Conservation (phyloP, 2,113 vertebrate genomes). For the Bufo bufo region DNA sequence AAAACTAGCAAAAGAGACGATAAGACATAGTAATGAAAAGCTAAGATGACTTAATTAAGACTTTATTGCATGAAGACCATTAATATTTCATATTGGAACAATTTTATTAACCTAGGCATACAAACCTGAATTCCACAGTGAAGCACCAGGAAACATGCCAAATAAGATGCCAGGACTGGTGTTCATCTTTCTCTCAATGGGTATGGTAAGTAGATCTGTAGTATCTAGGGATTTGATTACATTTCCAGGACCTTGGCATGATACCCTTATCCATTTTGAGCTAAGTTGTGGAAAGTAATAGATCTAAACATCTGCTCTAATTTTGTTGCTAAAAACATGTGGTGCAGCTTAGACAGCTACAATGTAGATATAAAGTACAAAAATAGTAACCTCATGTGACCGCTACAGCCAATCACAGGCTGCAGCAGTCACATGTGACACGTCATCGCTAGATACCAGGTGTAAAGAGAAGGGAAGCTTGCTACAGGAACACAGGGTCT, state of each 20-base stretch:
- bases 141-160: background rate
- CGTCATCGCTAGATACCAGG: no score
- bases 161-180: background rate
- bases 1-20: background rate
- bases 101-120: background rate
- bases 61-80: background rate
- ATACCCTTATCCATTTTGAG: constrained; percentile 3
- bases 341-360: background rate
- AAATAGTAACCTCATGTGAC: background rate
- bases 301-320: constrained; percentile 11
- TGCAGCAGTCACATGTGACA: no score
- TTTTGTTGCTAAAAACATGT: constrained; percentile 19
- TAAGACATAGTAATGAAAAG: background rate
- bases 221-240: constrained; percentile 34
- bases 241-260: constrained; percentile 41
- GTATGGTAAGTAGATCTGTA: constrained; percentile 38
- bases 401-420: no score
- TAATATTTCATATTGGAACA: constrained; percentile 11
- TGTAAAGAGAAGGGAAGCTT: no score
- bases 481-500: no score
- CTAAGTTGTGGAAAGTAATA: constrained; percentile 35
- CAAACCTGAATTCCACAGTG: constrained; percentile 20
- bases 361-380: background rate
- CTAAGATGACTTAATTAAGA: background rate
- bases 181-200: background rate